Percentiles rank a stretch among this genome's conserved stretches.
Evolutionary conservation across 2,888 invertebrate species (phyloP).

Genomic region (Slavum lentiscoides): DNA sequence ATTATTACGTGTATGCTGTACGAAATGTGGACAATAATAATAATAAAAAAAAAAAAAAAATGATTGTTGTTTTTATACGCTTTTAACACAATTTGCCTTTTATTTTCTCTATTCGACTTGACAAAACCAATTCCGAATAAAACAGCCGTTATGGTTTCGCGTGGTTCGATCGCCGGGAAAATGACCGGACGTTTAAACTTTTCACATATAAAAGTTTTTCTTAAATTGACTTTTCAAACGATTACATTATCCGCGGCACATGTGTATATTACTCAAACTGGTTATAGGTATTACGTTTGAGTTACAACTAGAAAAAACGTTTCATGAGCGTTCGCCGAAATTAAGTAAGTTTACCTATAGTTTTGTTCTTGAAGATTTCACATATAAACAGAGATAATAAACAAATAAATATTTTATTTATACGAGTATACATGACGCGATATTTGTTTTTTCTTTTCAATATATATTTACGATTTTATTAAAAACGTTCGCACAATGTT

Average conservation of each 20-base stretch:
- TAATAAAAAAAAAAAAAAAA: neutral
- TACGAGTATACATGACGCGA: neutral
- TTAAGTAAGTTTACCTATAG: neutral
- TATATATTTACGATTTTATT: too few relatives aligned
- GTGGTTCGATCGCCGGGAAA: conserved; percentile 23
- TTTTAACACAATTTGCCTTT: neutral
- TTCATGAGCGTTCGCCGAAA: neutral
- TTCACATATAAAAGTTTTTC: conserved; percentile 51
- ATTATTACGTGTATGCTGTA: too few relatives aligned
- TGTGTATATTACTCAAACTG: conserved; percentile 9
- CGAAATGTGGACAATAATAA: neutral
- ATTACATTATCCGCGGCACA: conserved; percentile 37
- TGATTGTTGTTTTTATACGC: conserved; percentile 1
- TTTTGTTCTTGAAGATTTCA: neutral
- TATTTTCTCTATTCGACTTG: conserved; percentile 8
- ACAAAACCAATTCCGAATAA: conserved; percentile 32
- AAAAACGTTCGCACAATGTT: too few relatives aligned
- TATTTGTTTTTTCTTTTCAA: neutral
- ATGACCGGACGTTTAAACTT: conserved; percentile 49
- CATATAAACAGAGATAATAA: neutral
- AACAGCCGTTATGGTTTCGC: conserved; percentile 28
- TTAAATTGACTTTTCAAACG: conserved; percentile 45
- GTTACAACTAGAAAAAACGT: conserved; percentile 7
- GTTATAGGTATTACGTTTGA: conserved; percentile 18
- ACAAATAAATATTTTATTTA: neutral